These are phyloP conservation scores for Lepus oiostolus DNA, from an alignment of 2,797 vertebrate species.

Conservation along the genomic window DNA sequence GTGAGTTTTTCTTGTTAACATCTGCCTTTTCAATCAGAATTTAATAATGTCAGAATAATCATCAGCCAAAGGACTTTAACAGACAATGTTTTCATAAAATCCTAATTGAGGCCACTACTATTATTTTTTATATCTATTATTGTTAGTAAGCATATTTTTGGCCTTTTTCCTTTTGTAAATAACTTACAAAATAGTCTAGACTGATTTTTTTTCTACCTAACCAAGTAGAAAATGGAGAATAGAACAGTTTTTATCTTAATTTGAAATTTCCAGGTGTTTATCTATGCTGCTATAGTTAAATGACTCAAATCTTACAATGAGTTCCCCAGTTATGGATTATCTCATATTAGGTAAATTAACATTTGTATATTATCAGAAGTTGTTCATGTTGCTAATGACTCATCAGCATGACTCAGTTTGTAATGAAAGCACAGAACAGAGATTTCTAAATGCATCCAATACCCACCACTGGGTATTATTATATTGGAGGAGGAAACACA, in stretches of 20 bases:
- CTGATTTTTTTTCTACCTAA: not conserved
- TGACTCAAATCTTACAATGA: not conserved
- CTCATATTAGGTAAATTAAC: not conserved
- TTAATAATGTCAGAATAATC: slow-evolving; percentile 30
- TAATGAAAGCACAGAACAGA: not conserved
- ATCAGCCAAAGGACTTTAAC: not conserved
- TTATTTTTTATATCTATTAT: not conserved
- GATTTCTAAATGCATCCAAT: not conserved
- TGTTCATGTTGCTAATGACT: not conserved
- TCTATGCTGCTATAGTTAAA: not conserved
- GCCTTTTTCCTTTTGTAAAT: slow-evolving; percentile 20
- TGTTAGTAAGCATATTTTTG: not conserved
- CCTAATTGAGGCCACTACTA: not conserved
- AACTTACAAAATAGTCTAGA: not conserved
- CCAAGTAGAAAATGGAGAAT: not conserved
- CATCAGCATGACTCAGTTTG: not conserved
- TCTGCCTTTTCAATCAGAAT: not conserved
- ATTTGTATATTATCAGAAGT: not conserved
- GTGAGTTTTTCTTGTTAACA: not conserved
- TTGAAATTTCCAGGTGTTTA: not conserved
- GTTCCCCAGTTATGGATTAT: not conserved
- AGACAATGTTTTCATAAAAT: not conserved
- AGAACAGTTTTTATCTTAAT: not conserved
- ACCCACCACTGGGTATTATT: too few species aligned
- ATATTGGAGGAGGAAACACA: too few species aligned